Evolutionary conservation across 1,140 invertebrate genomes (phyloP).

Genomic region (Aphidius gifuensis): DNA sequence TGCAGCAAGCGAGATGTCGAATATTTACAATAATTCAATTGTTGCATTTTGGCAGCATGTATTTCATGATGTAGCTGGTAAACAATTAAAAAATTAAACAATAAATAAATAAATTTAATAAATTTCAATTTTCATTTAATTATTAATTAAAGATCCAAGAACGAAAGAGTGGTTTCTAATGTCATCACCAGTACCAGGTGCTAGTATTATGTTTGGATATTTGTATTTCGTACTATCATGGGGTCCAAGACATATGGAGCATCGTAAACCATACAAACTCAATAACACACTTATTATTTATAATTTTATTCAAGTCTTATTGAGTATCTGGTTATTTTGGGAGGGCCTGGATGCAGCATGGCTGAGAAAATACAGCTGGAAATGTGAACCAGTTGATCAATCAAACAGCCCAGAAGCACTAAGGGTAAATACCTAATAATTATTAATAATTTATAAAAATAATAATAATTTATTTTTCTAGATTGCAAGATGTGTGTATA

Average conservation of each 20-base stretch:
- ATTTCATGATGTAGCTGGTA: constrained; percentile 60
- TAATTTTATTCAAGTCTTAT: constrained; percentile 75
- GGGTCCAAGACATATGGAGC: constrained; percentile 77
- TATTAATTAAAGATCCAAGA: constrained; percentile 66
- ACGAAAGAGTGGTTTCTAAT: constrained; percentile 85
- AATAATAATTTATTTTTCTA: constrained; percentile 45
- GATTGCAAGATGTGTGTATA: constrained; percentile 83
- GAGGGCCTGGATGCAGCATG: constrained; percentile 66
- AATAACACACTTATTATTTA: constrained; percentile 75
- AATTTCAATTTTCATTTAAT: background rate
- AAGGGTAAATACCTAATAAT: constrained; percentile 55
- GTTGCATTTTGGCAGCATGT: constrained; percentile 57
- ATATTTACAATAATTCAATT: constrained; percentile 55
- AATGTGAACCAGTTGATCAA: constrained; percentile 80
- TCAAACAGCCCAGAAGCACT: constrained; percentile 68
- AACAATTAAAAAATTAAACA: background rate
- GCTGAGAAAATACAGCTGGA: constrained; percentile 72
- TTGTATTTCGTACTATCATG: constrained; percentile 70
- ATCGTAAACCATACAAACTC: constrained; percentile 75
- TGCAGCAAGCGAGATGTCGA: constrained; percentile 45
- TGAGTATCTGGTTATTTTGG: constrained; percentile 72
- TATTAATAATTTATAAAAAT: background rate
- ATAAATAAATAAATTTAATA: background rate
- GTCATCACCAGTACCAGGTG: constrained; percentile 69
- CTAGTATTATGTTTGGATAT: constrained; percentile 67